phyloP scores from a whole-genome alignment of 1,140 invertebrate species.

The Leguminivora glycinivorella region DNA sequence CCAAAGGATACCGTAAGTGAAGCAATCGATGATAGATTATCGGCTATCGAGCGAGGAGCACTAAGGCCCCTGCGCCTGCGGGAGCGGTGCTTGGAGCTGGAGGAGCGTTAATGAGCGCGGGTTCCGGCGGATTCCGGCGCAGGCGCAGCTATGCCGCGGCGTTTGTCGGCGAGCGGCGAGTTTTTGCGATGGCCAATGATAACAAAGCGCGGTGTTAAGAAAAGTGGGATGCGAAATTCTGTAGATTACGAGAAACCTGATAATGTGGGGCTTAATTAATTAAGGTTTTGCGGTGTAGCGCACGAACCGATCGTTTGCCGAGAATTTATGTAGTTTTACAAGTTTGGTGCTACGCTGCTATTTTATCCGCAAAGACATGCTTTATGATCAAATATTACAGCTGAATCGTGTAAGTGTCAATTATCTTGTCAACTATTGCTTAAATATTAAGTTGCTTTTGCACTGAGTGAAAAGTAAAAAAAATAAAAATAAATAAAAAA shows the following conservation, averaged over 20 bases:
- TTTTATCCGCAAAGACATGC: too few species aligned
- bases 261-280: slow-evolving; percentile 68
- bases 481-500: too few species aligned
- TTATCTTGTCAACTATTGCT: too few species aligned
- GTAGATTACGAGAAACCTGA: slow-evolving; percentile 65
- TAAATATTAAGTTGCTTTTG: too few species aligned
- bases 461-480: too few species aligned
- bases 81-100: slow-evolving; percentile 31
- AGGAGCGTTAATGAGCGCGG: slow-evolving; percentile 69
- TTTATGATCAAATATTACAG: too few species aligned
- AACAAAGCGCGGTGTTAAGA: slow-evolving; percentile 73
- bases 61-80: slow-evolving; percentile 43
- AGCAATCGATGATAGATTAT: slow-evolving; percentile 26
- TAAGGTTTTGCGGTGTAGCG: slow-evolving; percentile 43
- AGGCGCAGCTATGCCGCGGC: slow-evolving; percentile 63
- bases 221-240: slow-evolving; percentile 64
- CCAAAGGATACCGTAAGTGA: background rate
- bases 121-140: slow-evolving; percentile 64
- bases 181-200: slow-evolving; percentile 76
- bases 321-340: background rate
- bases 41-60: slow-evolving; percentile 10
- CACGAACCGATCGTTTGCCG: background rate
- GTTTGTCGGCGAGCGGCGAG: slow-evolving; percentile 71
- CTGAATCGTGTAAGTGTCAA: too few species aligned
- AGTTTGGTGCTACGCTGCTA: background rate